Evolutionary conservation across 2,797 vertebrate genomes (phyloP), one percentile per base, ranked within the genome.

Genomic region (Rhodeus uyekii): DNA sequence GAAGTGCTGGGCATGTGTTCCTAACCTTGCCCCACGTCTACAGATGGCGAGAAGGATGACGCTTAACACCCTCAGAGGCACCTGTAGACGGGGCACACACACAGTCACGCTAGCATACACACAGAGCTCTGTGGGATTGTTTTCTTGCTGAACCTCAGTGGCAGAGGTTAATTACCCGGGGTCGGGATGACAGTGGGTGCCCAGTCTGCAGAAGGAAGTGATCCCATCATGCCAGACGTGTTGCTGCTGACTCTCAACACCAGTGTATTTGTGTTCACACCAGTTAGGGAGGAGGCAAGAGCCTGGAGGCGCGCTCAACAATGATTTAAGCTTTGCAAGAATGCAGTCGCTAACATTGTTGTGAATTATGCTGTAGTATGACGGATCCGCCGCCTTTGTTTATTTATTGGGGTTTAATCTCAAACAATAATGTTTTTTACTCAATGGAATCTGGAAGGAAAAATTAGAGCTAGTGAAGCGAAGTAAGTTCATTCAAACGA

Each of bases 111-210:
- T 78, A 87, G 81, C 84, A 82, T 87, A 87, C 88, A 83, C 87
- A 89, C 86, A 83, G 93, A 93, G 93, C 93, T 94, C 93, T 92
- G 88, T 90, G 93, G 93, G 93, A 93, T 93, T 93, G 93, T 95
- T 94, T 94, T 89, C 85, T 89, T 92, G 91, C 92, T 95, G 93
- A 95, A 96, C 96, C 91, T 89, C 90, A 89, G 91, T 93, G 92
- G 88, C 89, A 95, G 91, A 94, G 96, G 96, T 97, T 97, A 97
- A 97, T 95, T 92, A 94, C 92, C 91, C 90, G 91, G 87, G 95
- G 95, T 96, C 96, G 94, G 92, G 89, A 87, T 94, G 95, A 97
- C 95, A 96, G 95, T 92, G 92, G 92, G 87, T 76, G 84, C 91
- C 94, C 91, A 93, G 94, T 95, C 92, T 92, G 92, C 84, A 91